Conservation (phyloP, 2,797 vertebrate genomes). For the Crenichthys baileyi region DNA sequence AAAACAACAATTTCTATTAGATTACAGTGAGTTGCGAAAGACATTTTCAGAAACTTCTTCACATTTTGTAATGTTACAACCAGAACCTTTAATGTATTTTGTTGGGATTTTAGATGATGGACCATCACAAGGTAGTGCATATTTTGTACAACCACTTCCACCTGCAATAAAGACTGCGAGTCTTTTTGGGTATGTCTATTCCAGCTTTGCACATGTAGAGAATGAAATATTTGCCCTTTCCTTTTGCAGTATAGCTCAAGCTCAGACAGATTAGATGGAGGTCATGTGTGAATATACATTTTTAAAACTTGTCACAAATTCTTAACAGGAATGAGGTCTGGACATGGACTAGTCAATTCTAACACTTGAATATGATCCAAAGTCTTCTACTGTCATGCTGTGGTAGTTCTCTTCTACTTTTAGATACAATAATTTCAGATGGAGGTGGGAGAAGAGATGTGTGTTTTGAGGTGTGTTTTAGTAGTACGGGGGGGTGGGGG, state of each 20-base stretch:
- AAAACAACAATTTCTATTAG: neutral
- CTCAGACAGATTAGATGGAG: neutral
- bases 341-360: neutral
- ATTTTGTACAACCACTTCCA: neutral
- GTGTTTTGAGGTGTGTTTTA: slow-evolving; percentile 7
- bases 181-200: neutral
- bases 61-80: neutral
- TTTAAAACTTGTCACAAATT: neutral
- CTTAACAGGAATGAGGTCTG: neutral
- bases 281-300: neutral
- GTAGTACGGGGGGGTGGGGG: neutral
- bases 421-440: slow-evolving; percentile 22
- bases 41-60: neutral
- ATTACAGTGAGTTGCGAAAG: neutral
- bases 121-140: neutral
- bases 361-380: neutral
- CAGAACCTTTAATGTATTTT: neutral
- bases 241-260: neutral
- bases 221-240: no score
- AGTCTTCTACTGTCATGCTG: no score
- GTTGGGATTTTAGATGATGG: neutral
- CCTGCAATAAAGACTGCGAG: neutral
- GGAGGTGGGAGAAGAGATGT: neutral
- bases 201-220: neutral
- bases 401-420: neutral